Conservation (phyloP, 2,113 vertebrate genomes). For the Recurvirostra avosetta region DNA sequence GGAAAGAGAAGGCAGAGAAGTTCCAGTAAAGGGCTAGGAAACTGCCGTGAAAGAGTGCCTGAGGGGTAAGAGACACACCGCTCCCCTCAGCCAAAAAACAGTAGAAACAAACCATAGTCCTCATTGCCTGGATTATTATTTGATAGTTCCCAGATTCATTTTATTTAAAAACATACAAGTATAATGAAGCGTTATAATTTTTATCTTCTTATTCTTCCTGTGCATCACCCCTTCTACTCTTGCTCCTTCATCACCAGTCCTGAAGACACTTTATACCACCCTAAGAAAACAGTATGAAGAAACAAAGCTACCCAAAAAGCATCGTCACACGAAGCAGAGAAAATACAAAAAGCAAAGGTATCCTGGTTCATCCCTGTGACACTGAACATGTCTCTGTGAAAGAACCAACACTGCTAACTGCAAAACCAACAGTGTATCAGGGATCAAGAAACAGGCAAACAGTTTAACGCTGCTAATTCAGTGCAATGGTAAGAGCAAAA, state of each 20-base stretch:
- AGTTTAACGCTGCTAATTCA: not conserved
- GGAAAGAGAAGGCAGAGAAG: not conserved
- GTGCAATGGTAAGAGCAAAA: not conserved
- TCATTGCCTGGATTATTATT: not conserved
- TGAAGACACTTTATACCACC: not conserved
- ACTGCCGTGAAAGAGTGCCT: not conserved
- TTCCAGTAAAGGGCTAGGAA: not conserved
- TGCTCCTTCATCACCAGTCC: not conserved
- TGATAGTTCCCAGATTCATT: not conserved
- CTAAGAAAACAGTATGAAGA: not conserved
- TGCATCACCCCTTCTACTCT: not conserved
- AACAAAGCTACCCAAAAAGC: not conserved
- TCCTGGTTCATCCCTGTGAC: not conserved
- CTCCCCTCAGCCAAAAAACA: not conserved
- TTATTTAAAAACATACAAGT: not conserved
- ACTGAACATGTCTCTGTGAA: not conserved
- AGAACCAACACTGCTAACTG: not conserved
- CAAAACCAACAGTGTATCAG: not conserved
- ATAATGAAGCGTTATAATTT: not conserved
- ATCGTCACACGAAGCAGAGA: not conserved
- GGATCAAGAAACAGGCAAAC: not conserved
- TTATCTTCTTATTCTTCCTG: not conserved
- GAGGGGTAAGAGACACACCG: not conserved
- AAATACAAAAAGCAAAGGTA: not conserved
- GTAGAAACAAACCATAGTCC: rapidly evolving